These are phyloP conservation scores for Aphelenchoides bicaudatus DNA, from an alignment of 2,888 invertebrate species.

Conservation along the genomic window DNA sequence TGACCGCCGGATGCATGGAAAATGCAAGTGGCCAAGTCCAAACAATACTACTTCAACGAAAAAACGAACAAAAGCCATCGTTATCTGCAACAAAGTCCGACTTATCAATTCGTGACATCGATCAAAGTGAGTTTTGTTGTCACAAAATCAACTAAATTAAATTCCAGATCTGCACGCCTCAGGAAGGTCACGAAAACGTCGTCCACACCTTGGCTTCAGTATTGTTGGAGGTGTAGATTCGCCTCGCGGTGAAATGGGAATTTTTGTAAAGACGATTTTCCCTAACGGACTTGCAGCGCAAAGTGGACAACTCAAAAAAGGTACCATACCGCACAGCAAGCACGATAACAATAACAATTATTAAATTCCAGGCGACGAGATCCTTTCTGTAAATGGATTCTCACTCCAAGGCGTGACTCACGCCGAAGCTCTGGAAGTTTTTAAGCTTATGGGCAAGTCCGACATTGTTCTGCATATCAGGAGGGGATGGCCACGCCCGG, in stretches of 20 bases:
- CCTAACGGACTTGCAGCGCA: slow-evolving; percentile 39
- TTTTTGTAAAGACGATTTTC: slow-evolving; percentile 40
- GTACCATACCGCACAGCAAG: slow-evolving; percentile 14
- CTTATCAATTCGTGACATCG: too few relatives aligned
- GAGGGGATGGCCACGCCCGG: slow-evolving; percentile 2
- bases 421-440: slow-evolving; percentile 32
- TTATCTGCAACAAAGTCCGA: too few relatives aligned
- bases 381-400: slow-evolving; percentile 34
- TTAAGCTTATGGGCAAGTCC: slow-evolving; percentile 21
- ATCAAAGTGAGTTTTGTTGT: too few relatives aligned
- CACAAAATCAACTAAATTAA: too few relatives aligned
- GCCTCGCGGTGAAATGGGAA: slow-evolving; percentile 45
- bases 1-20: too few relatives aligned
- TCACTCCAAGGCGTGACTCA: slow-evolving; percentile 33
- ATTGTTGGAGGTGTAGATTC: slow-evolving; percentile 44
- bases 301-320: slow-evolving; percentile 37
- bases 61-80: too few relatives aligned
- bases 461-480: slow-evolving; percentile 32
- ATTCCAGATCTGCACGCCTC: too few relatives aligned
- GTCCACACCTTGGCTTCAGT: slow-evolving; percentile 33
- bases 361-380: slow-evolving; percentile 34
- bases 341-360: slow-evolving; percentile 17
- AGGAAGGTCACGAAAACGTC: too few relatives aligned
- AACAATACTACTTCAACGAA: too few relatives aligned
- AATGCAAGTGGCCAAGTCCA: too few relatives aligned